Evolutionary conservation across 2,797 vertebrate species (phyloP).

Genomic region (Sebastes vulpes): DNA sequence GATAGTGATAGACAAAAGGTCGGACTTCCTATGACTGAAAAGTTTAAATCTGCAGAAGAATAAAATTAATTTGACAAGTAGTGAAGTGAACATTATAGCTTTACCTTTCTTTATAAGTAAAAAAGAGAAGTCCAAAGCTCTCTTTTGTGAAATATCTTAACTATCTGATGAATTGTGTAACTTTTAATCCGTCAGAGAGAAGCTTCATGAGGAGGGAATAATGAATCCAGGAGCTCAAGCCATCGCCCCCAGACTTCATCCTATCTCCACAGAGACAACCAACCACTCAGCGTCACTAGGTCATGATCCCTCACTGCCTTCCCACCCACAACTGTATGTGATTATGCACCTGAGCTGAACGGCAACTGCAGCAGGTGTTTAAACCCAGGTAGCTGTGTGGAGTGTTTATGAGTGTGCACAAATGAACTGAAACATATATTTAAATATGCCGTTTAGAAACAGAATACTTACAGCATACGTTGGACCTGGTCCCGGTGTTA

Average conservation of each 20-base stretch:
- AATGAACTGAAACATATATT: neutral
- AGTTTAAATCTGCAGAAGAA: neutral
- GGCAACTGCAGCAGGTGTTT: neutral
- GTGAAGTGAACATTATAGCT: neutral
- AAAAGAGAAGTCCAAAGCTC: neutral
- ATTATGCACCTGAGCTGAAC: neutral
- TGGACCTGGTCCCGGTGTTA: slow-evolving; percentile 81
- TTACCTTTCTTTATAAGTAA: neutral
- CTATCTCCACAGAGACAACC: neutral
- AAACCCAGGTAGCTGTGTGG: neutral
- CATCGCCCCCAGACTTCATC: neutral
- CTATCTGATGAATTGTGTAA: neutral
- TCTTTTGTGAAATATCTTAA: neutral
- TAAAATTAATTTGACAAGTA: neutral
- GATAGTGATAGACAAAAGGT: too few species aligned
- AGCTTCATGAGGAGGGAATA: neutral
- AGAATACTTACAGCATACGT: slow-evolving; percentile 90
- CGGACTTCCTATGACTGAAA: neutral
- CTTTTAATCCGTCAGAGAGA: neutral
- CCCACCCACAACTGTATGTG: neutral
- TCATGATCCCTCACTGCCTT: neutral
- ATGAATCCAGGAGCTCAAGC: neutral
- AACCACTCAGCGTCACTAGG: neutral
- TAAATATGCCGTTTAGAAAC: neutral
- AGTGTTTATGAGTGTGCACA: too few species aligned